These are phyloP conservation scores for Eristalis intricaria DNA, from an alignment of 2,888 invertebrate species.

Conservation along the genomic window DNA sequence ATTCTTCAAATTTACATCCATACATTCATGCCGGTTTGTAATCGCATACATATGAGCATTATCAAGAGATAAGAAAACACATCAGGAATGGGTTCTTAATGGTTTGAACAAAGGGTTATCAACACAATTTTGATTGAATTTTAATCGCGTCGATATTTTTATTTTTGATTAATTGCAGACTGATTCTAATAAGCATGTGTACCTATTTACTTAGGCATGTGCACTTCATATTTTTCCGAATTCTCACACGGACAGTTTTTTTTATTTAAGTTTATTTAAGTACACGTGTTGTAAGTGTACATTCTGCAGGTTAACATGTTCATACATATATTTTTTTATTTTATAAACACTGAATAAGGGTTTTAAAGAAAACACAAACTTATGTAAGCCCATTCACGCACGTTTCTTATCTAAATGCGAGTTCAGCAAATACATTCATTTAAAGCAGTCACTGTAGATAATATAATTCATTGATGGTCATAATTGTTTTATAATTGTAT, in stretches of 20 bases:
- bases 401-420: neutral
- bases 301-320: neutral
- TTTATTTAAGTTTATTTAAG: too few species aligned
- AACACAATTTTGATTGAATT: conserved; percentile 22
- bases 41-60: neutral
- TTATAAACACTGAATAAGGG: neutral
- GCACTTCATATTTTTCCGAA: too few species aligned
- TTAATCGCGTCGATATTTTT: conserved; percentile 1
- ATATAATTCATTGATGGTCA: neutral
- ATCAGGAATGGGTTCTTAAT: conserved; percentile 2
- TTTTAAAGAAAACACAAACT: neutral
- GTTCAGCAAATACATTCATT: neutral
- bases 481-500: neutral
- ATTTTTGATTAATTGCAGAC: neutral
- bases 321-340: neutral
- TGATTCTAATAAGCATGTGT: neutral
- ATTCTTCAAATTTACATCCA: neutral
- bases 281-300: neutral
- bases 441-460: neutral
- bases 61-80: conserved; percentile 20
- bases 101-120: neutral
- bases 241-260: too few species aligned
- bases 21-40: neutral
- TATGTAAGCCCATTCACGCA: neutral
- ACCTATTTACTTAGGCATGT: neutral